A percentile compares a stretch with the other conserved stretches of the same genome.
These are phyloP conservation scores for Sporophila hypoxantha DNA, from an alignment of 2,113 vertebrate genomes.

Conservation along the genomic window DNA sequence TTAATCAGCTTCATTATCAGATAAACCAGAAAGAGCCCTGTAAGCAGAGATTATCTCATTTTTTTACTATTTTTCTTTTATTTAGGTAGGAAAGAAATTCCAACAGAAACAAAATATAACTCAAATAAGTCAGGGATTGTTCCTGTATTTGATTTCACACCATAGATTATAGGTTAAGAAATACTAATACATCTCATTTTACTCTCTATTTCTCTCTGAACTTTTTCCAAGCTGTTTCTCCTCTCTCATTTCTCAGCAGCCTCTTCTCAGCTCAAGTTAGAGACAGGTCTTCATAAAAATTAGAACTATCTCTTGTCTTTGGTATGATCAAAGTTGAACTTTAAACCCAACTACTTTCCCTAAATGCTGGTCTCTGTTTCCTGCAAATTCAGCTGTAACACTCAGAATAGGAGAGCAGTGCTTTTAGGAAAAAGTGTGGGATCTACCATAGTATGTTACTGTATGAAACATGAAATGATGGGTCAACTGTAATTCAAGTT, in stretches of 20 bases:
- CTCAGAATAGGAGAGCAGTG: not conserved
- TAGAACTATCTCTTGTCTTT: not conserved
- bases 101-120: not conserved
- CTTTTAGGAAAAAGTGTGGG: not conserved
- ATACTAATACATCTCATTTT: not conserved
- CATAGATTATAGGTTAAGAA: not conserved
- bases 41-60: not conserved
- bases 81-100: not conserved
- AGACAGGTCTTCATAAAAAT: not conserved
- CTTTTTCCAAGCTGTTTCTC: not conserved
- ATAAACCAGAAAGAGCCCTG: not conserved
- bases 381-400: not conserved
- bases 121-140: not conserved
- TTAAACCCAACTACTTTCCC: not conserved
- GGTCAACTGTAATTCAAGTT: not conserved
- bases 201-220: not conserved
- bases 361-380: not conserved
- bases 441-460: not conserved
- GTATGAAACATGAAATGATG: not conserved
- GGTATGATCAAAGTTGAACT: not conserved
- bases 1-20: not conserved
- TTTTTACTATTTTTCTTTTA: not conserved
- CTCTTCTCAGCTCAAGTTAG: not conserved
- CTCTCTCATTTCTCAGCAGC: not conserved
- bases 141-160: not conserved